Conservation (phyloP, 2,888 invertebrate species). For the Protophormia terraenovae region DNA sequence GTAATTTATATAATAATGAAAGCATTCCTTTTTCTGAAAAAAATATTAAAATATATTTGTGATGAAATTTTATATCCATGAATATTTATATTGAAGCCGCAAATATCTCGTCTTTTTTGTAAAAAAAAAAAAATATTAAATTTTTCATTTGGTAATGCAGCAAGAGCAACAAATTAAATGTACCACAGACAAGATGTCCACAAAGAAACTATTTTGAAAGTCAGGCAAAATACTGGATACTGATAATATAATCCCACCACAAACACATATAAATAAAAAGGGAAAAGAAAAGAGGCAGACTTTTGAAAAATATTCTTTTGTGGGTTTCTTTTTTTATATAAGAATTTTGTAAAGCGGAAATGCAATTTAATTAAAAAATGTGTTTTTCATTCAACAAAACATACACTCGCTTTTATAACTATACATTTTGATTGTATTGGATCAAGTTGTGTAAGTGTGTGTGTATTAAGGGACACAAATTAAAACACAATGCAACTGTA, state of each 20-base stretch:
- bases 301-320: slow-evolving; percentile 2
- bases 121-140: slow-evolving; percentile 42
- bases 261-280: background rate
- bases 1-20: too few species aligned
- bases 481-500: slow-evolving; percentile 50
- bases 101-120: slow-evolving; percentile 5
- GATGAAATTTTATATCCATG: background rate
- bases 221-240: background rate
- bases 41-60: background rate
- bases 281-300: background rate
- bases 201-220: slow-evolving; percentile 25
- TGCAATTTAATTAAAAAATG: slow-evolving; percentile 64
- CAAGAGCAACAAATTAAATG: slow-evolving; percentile 26
- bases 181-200: slow-evolving; percentile 27
- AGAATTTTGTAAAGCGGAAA: slow-evolving; percentile 51
- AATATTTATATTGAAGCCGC: slow-evolving; percentile 17
- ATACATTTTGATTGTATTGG: slow-evolving; percentile 20
- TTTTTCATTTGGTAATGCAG: slow-evolving; percentile 29
- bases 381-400: slow-evolving; percentile 20
- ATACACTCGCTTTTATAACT: slow-evolving; percentile 8
- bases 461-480: slow-evolving; percentile 14
- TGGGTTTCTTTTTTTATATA: slow-evolving; percentile 12
- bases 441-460: background rate
- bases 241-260: background rate
- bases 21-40: background rate